Percentiles rank a stretch among this genome's conserved stretches.
Evolutionary conservation across 2,113 vertebrate genomes (phyloP).

Genomic region (Candoia aspera): DNA sequence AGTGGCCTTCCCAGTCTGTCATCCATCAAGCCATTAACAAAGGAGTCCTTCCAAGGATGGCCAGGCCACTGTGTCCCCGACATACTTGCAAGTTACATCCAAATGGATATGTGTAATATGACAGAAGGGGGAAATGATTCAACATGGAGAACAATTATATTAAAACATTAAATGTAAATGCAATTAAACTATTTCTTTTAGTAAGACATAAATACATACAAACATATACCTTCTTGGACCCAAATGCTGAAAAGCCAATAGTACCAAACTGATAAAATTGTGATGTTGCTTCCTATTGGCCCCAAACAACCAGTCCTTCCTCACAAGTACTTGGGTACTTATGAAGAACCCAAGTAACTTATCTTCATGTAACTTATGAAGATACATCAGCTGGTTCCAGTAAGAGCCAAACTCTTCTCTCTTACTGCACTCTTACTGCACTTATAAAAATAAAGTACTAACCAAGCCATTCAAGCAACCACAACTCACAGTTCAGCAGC

Average conservation of each 20-base stretch:
- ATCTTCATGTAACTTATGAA: too few relatives aligned
- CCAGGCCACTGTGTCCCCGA: neutral
- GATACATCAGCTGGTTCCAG: conserved; percentile 10
- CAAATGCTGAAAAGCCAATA: conserved; percentile 1
- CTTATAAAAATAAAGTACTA: conserved; percentile 23
- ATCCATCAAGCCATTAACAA: neutral
- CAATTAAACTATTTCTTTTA: conserved; percentile 14
- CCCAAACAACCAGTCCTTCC: neutral
- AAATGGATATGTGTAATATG: neutral
- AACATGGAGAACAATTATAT: too few relatives aligned
- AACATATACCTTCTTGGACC: neutral
- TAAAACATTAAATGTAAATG: too few relatives aligned
- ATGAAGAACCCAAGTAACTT: too few relatives aligned
- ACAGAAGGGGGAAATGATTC: too few relatives aligned
- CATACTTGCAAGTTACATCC: neutral
- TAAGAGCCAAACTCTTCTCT: neutral
- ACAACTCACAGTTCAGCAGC: conserved; percentile 50
- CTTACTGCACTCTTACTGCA: neutral
- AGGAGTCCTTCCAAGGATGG: too few relatives aligned
- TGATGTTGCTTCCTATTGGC: neutral
- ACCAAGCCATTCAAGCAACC: conserved; percentile 31
- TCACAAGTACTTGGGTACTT: neutral
- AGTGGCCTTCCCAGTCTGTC: neutral
- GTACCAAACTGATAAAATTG: conserved; percentile 12
- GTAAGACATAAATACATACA: neutral